Evolutionary conservation across 2,113 vertebrate genomes (phyloP).

Genomic region (Casuarius casuarius): DNA sequence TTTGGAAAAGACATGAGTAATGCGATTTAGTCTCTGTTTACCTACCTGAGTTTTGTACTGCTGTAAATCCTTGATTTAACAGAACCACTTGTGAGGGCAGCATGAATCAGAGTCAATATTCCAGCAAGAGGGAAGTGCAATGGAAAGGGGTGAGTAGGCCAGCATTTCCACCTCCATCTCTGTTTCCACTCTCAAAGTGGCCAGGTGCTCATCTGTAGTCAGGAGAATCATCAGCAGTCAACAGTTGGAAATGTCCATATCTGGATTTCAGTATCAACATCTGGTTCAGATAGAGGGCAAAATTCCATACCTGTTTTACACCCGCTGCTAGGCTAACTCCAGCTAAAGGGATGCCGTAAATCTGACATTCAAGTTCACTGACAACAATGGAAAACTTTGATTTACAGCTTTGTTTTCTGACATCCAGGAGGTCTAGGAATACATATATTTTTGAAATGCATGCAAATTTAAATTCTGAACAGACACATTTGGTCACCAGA

Average conservation of each 20-base stretch:
- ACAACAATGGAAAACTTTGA: neutral
- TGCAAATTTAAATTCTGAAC: neutral
- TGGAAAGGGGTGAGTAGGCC: accelerated
- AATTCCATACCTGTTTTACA: neutral
- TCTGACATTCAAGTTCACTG: neutral
- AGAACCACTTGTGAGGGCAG: neutral
- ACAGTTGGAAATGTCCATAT: neutral
- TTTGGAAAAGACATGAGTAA: neutral
- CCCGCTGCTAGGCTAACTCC: neutral
- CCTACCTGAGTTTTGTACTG: neutral
- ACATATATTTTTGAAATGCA: neutral
- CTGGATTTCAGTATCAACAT: neutral
- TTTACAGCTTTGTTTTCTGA: neutral
- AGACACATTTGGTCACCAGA: neutral
- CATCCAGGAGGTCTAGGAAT: neutral
- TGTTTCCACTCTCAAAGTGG: accelerated
- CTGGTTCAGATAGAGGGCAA: neutral
- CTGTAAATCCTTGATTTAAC: neutral
- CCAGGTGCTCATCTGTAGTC: neutral
- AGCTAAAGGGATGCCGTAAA: neutral
- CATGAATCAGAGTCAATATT: neutral
- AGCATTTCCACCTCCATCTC: neutral
- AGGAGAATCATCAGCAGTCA: neutral
- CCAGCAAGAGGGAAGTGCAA: neutral
- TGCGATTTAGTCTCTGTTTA: neutral